Conservation (phyloP, 2,797 vertebrate genomes). For the Trachurus trachurus region DNA sequence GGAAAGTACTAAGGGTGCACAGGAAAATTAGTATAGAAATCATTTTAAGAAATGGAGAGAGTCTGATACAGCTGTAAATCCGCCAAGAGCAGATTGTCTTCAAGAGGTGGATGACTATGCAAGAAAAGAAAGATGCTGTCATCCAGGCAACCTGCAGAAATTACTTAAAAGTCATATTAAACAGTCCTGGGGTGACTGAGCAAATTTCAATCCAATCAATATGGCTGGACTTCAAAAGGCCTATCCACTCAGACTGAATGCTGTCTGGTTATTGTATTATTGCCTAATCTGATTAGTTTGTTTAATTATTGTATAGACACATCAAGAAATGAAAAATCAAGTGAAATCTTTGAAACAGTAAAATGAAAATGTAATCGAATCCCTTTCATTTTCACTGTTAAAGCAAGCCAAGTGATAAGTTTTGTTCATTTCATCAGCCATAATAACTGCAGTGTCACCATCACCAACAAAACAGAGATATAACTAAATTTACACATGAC, state of each 20-base stretch:
- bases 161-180: background rate
- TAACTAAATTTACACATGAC: no score
- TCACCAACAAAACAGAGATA: no score
- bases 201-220: background rate
- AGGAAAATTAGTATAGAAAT: slow-evolving; percentile 6
- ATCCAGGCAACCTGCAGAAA: background rate
- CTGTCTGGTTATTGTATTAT: background rate
- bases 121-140: background rate
- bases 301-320: background rate
- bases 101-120: background rate
- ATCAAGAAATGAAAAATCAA: background rate
- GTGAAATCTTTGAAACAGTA: no score
- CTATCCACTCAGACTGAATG: background rate
- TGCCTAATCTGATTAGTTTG: background rate
- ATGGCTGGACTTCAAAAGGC: background rate
- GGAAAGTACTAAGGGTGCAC: background rate
- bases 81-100: background rate
- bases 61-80: background rate
- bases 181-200: background rate
- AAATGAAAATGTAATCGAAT: background rate
- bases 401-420: no score
- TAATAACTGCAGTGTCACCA: no score
- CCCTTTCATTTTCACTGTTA: background rate
- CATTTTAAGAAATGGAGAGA: background rate
- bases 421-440: no score